Conservation (phyloP, 2,113 vertebrate genomes). For the Tyto alba region DNA sequence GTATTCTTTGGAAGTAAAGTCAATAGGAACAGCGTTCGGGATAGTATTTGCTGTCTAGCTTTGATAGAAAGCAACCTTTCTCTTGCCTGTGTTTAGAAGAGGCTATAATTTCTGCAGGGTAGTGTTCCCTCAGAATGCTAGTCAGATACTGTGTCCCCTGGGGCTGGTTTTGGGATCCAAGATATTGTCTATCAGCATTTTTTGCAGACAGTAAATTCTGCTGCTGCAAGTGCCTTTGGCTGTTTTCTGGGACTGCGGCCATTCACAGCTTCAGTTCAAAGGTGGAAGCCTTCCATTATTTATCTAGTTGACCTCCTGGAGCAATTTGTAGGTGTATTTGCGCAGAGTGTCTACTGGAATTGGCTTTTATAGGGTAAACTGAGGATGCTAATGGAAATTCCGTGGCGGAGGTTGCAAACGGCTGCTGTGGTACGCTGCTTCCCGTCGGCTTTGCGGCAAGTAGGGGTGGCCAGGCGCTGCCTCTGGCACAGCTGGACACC, state of each 20-base stretch:
- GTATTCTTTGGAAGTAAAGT: slow-evolving; percentile 49
- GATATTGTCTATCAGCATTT: background rate
- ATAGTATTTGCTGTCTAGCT: background rate
- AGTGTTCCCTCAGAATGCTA: background rate
- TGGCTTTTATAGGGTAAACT: background rate
- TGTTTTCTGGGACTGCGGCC: background rate
- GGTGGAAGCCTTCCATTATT: slow-evolving; percentile 25
- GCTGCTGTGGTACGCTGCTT: background rate
- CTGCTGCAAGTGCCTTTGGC: background rate
- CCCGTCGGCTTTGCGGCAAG: background rate
- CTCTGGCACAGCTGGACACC: background rate
- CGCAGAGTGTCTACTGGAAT: background rate
- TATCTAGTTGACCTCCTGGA: slow-evolving; percentile 22
- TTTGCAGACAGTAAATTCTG: slow-evolving; percentile 18
- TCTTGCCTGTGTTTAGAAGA: background rate
- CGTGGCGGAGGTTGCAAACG: background rate
- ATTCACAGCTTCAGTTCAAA: slow-evolving; percentile 28
- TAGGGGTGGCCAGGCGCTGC: background rate
- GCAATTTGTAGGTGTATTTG: background rate
- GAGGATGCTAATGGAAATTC: background rate
- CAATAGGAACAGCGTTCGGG: slow-evolving; percentile 9
- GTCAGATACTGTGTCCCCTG: background rate
- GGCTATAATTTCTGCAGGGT: background rate
- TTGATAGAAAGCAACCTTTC: slow-evolving; percentile 24
- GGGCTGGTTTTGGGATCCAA: background rate